Evolutionary conservation across 2,113 vertebrate genomes (phyloP).

Genomic region (Misgurnus anguillicaudatus): DNA sequence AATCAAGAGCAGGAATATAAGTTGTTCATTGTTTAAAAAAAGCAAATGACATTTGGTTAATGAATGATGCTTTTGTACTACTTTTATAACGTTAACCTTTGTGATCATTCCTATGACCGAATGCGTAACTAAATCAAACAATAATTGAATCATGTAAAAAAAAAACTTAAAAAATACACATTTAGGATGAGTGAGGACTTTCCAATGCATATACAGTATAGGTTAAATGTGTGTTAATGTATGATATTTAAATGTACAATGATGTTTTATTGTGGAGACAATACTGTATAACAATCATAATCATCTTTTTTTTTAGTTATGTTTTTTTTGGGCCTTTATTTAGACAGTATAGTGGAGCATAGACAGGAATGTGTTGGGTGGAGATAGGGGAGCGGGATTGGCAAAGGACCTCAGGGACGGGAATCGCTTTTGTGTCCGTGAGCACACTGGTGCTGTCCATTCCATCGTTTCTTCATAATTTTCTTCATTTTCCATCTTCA

Average conservation of each 20-base stretch:
- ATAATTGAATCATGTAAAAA: constrained; percentile 5
- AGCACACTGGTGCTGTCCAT: too few species aligned
- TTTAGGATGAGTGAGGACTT: background rate
- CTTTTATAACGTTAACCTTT: background rate
- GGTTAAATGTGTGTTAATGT: background rate
- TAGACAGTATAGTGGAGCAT: too few species aligned
- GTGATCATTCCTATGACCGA: background rate
- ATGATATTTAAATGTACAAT: background rate
- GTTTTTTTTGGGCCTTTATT: too few species aligned
- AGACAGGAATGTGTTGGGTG: too few species aligned
- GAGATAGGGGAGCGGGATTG: too few species aligned
- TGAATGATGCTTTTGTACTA: constrained; percentile 2
- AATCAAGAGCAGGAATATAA: background rate
- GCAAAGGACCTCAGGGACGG: too few species aligned
- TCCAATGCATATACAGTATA: background rate
- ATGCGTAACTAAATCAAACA: constrained; percentile 12
- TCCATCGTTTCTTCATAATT: too few species aligned
- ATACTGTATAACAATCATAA: too few species aligned
- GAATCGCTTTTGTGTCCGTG: too few species aligned
- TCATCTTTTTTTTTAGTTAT: too few species aligned
- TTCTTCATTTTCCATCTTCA: too few species aligned
- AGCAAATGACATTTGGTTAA: constrained; percentile 16
- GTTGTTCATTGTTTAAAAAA: constrained; percentile 26
- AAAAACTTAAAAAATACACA: background rate
- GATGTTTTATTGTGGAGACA: background rate